Evolutionary conservation across 2,888 invertebrate species (phyloP), one percentile per base, ranked within the genome.

Genomic region (Aquatica leii): DNA sequence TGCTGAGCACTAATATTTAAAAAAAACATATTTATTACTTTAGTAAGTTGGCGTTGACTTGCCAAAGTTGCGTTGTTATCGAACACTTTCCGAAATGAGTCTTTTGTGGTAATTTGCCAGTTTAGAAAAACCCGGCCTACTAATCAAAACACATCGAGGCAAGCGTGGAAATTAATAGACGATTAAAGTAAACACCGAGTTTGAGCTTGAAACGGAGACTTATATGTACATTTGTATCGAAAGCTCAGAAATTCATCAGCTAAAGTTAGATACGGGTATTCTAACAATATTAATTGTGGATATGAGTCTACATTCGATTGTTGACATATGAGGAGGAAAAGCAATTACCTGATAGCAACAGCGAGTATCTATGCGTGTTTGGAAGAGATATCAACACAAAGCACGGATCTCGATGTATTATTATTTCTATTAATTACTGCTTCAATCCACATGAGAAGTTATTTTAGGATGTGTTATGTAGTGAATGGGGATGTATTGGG

Each of bases 281-380:
- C 69, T 69, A 69, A 69, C 67, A 69, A 69, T 69, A 69, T 69
- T 69, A 69, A 69, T 69, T 69, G 69, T 67, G 67, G 66, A 69
- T 69, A 67, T 67, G 65, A 65, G 65, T 69, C 66, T 66, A 66
- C 66, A 69, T 69, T 67, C 69, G 69, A 69, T 69, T 69, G 69
- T 69, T 69, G 69, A 69, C 69, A 69, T 69, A 66, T 67, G 68
- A 66, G 68, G 66, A 65, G 68, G 63, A 65, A 67, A 69, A 59
- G 69, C 69, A 69, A 69, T 69, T 69, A 69, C 69, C 68, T 69
- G 69, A 69, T 69, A 69, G 68, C 69, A 61, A 63, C 60, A 66
- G 57, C 63, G 65, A 67, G 67, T 68, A 65, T 69, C 69, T 69
- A 66, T 67, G 69, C 69, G 68, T 69, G 69, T 69, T 68, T 63